Base-by-base conservation (phyloP, 2,888 invertebrate species). In the Anticlea derivata region DNA sequence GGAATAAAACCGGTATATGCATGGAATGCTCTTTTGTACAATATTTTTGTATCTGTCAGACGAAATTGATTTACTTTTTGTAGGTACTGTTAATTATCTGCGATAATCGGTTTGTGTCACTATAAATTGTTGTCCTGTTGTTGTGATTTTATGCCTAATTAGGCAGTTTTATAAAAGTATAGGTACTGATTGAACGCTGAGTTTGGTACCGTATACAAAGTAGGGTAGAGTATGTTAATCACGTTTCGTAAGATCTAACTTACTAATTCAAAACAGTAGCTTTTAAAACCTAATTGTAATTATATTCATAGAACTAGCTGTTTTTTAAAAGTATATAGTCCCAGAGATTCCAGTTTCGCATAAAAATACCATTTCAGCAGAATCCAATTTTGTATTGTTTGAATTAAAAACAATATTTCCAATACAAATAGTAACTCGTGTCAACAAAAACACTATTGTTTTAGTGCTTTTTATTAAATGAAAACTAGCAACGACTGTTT, bases 61-160 rank as follows among this genome's bases (percentile, higher is more conserved):
- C 33, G 7, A 49, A 52, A 60, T 62, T 58, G 52, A 58, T 62
- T 62, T 55, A 55, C 31, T 52, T 58, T 53, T 54, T 52, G 46
- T n/a, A n/a, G n/a, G n/a, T 55, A 44, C 50, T 13, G 54, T 62
- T 60, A 56, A 62, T 59, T 58, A 60, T 50, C 44, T 23, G 41
- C 48, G 33, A 48, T 60, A 55, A 59, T 55, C 48, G 39, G 30
- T 52, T 48, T 46, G 40, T 31, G 33, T 40, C 46, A 43, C 31
- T 46, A 26, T 45, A 27, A 41, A 37, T 49, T 50, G 49, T 50
- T 44, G 38, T 51, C 35, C 34, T 49, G 48, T 34, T 23, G 39
- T 47, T 39, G 29, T 40, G 51, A 34, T 51, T 58, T 54, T 50
- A 49, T 31, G 44, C 35, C 37, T 47, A 53, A 49, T 47, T 48